Percentiles rank a stretch among this genome's conserved stretches.
phyloP scores from a whole-genome alignment of 2,888 invertebrate species.

The Dasysyrphus tricinctus region DNA sequence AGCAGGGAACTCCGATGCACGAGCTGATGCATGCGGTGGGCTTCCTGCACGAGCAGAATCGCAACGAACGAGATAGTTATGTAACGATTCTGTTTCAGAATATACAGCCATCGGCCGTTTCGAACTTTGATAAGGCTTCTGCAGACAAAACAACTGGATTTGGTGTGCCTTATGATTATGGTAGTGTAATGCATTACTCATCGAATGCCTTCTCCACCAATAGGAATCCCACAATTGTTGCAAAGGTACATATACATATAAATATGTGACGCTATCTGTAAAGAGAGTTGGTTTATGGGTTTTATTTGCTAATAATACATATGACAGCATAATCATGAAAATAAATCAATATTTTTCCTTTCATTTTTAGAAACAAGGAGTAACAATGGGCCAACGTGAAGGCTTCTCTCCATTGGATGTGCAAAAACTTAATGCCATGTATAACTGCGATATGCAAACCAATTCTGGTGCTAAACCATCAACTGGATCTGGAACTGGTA shows the following conservation, averaged over 20 bases:
- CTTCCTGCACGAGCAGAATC: slow-evolving; percentile 92
- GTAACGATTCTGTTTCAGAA: slow-evolving; percentile 88
- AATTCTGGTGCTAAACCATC: background rate
- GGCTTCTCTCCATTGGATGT: slow-evolving; percentile 90
- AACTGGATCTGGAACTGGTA: slow-evolving; percentile 30
- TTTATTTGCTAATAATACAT: background rate
- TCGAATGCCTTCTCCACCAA: slow-evolving; percentile 90
- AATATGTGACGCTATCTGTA: background rate
- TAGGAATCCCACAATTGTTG: slow-evolving; percentile 88
- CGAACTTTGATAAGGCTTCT: slow-evolving; percentile 89
- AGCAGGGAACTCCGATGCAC: slow-evolving; percentile 89
- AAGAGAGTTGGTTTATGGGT: background rate
- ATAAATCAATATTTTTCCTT: slow-evolving; percentile 15
- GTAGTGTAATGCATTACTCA: slow-evolving; percentile 93
- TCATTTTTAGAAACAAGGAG: slow-evolving; percentile 77
- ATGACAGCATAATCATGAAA: background rate
- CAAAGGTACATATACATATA: slow-evolving; percentile 85
- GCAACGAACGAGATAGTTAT: slow-evolving; percentile 89
- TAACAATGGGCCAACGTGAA: slow-evolving; percentile 88
- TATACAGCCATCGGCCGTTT: slow-evolving; percentile 86
- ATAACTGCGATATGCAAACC: slow-evolving; percentile 85
- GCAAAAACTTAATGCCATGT: slow-evolving; percentile 90
- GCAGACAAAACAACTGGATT: slow-evolving; percentile 86
- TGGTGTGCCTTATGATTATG: slow-evolving; percentile 90
- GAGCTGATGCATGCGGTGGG: slow-evolving; percentile 92